Evolutionary conservation across 2,888 invertebrate species (phyloP), one percentile per base, ranked within the genome.

Genomic region (Polymixis lichenea): DNA sequence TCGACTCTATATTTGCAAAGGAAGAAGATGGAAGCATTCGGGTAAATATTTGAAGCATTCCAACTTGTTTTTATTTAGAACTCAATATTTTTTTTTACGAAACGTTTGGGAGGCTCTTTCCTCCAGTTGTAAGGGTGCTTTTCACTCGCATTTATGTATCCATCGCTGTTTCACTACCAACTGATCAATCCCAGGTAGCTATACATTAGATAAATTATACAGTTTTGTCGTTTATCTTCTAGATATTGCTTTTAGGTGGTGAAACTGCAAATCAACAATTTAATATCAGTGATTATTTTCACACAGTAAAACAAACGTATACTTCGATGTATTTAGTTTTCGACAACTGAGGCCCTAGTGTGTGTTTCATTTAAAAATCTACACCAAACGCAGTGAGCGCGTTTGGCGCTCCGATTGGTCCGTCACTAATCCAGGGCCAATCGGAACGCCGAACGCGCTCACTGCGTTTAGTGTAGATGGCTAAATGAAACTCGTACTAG

Each of bases 21-120:
- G 61, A 80, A 77, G 75, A 72, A 72, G 83, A 73, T 72, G 69
- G 58, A 80, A 77, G 65, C 61, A 32, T 80, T 86, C 53, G 70
- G 85, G 84, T 85, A 77, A 78, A 73, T 69, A 75, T 73, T 85
- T 80, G 46, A 86, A 84, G 86, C 91, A 91, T 91, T 91, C 91
- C 91, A 90, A 84, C 69, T 79, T 87, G 76, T 86, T 83, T 88
- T 79, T 77, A 82, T 80, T 82, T 80, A 84, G 68, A 77, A 77
- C 68, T 38, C 43, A 67, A 85, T 76, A 75, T 82, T 76, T 77
- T 76, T 77, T 84, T 80, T 85, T 82, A 79, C 49, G 53, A 62
- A 71, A 79, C 19, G 17, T 80, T 79, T 65, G 60, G 53, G 72
- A 76, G 73, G 66, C 43, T 49, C 70, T 66, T 75, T 65, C 67